These are phyloP conservation scores for Mastigias papua DNA, from an alignment of 30 jellyfish, hydroid and myxozoan species.

Conservation along the genomic window DNA sequence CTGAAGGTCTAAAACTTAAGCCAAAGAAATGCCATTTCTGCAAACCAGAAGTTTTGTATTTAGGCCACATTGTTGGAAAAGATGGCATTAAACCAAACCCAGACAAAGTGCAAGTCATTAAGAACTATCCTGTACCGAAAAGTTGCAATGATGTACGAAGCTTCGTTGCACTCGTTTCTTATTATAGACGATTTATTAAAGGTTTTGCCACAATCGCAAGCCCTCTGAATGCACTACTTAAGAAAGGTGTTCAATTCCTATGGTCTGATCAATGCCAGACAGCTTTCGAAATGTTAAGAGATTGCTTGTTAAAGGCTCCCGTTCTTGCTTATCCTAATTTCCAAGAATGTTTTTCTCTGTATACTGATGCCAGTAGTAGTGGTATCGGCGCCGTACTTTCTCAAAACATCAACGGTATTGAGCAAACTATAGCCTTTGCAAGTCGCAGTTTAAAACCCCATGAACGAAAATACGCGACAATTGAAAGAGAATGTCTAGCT, in stretches of 20 bases:
- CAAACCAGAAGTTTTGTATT: conserved; percentile 44
- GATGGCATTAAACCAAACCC: conserved; percentile 58
- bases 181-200: conserved; percentile 49
- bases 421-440: conserved; percentile 59
- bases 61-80: conserved; percentile 67
- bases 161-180: conserved; percentile 51
- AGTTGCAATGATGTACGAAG: conserved; percentile 51
- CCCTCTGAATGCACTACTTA: conserved; percentile 41
- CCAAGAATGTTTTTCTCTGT: conserved; percentile 24
- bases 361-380: conserved; percentile 66
- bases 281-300: background rate
- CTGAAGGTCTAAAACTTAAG: conserved; percentile 58
- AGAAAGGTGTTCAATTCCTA: conserved; percentile 39
- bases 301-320: conserved; percentile 55
- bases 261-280: background rate
- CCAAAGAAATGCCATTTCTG: conserved; percentile 61
- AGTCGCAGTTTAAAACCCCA: conserved; percentile 42
- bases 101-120: conserved; percentile 18
- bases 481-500: conserved; percentile 42
- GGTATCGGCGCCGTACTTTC: conserved; percentile 70
- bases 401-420: conserved; percentile 53
- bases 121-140: conserved; percentile 41
- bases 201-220: conserved; percentile 70
- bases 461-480: conserved; percentile 57
- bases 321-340: conserved; percentile 56